Conservation (phyloP, 2,888 invertebrate genomes). For the Cepaea hortensis region DNA sequence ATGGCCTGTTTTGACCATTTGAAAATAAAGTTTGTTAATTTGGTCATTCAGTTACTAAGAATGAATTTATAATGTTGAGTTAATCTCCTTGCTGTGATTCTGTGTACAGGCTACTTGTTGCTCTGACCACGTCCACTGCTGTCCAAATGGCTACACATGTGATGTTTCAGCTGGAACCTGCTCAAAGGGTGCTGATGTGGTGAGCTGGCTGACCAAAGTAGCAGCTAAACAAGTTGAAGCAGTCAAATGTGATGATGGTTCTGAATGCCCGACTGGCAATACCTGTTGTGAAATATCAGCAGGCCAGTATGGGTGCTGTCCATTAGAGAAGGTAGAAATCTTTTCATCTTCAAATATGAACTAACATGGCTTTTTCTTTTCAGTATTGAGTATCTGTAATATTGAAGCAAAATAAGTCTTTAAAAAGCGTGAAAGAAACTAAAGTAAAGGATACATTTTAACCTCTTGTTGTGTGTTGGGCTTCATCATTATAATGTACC, state of each 20-base stretch:
- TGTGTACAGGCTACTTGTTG: constrained; percentile 69
- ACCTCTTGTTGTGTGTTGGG: too few relatives aligned
- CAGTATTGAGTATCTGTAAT: constrained; percentile 38
- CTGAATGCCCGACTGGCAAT: constrained; percentile 59
- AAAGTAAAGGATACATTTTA: too few relatives aligned
- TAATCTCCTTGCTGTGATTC: background rate
- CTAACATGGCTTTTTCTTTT: constrained; percentile 53
- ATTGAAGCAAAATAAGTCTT: too few relatives aligned
- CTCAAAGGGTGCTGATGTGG: constrained; percentile 39
- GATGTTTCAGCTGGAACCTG: constrained; percentile 59
- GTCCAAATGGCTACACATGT: constrained; percentile 65
- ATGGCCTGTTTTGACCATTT: too few relatives aligned
- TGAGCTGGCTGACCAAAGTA: constrained; percentile 32
- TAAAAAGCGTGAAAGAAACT: too few relatives aligned
- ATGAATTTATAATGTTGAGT: too few relatives aligned
- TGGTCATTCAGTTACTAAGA: too few relatives aligned
- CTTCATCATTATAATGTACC: too few relatives aligned
- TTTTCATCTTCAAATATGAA: background rate
- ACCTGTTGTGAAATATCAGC: constrained; percentile 63
- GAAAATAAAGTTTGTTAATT: too few relatives aligned
- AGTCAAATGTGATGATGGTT: constrained; percentile 55
- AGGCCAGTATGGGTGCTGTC: constrained; percentile 55
- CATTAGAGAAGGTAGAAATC: constrained; percentile 44
- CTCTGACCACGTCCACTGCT: constrained; percentile 70
- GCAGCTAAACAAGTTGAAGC: constrained; percentile 14